Evolutionary conservation across 1,140 invertebrate genomes (phyloP), one percentile per base, ranked within the genome.

Genomic region (Daktulosphaira vitifoliae): DNA sequence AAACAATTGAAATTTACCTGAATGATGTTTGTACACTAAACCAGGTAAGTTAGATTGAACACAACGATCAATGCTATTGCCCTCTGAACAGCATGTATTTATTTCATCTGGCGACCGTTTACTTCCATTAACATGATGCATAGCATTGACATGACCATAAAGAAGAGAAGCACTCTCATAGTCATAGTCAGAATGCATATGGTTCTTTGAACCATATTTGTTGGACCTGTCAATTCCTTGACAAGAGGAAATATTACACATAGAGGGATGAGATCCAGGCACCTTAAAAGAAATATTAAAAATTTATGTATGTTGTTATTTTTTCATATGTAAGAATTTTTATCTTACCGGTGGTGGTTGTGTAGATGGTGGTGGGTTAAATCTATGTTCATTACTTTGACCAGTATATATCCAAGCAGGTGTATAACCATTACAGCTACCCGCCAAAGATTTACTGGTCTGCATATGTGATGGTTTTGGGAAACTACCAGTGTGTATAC

Each of bases 281-380:
- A 66, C 65, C 65, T 66, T 22, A 51, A 51, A 51, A 51, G 15
- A 13, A 18, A 25, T 22, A 25, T 13, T 8, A 51, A 51, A 48
- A 48, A n/a, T 48, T 48, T n/a, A n/a, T n/a, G n/a, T n/a, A n/a
- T n/a, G n/a, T n/a, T n/a, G n/a, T n/a, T n/a, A n/a, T n/a, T n/a
- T n/a, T n/a, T n/a, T n/a, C n/a, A n/a, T n/a, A n/a, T n/a, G n/a
- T n/a, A n/a, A n/a, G n/a, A n/a, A n/a, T n/a, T n/a, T n/a, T n/a
- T n/a, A n/a, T 52, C 54, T 66, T 37, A 70, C 69, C 20, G 68
- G 69, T 3, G 69, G 68, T 4, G 69, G 69, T 51, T 68, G 68
- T 20, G 69, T 65, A 20, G 65, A 65, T 16, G 69, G 68, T 2
- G 68, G 68, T 15, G 69, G 68, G 18, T 65, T 68, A 18, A 59